These are phyloP conservation scores for Jordanella pulchra DNA, from an alignment of 2,797 vertebrate species.

Conservation along the genomic window DNA sequence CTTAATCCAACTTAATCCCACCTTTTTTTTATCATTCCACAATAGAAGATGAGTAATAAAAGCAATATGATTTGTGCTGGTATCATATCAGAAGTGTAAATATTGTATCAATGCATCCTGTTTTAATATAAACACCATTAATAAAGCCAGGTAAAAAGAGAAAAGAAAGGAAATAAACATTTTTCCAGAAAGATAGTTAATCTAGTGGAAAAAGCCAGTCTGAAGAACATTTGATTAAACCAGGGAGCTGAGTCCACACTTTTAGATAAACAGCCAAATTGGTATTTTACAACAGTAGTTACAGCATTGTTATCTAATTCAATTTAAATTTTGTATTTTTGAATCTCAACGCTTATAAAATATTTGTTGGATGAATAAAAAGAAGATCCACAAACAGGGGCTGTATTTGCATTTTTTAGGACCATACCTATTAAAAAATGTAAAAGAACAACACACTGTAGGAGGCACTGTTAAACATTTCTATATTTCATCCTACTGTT, in stretches of 20 bases:
- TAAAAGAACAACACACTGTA: too few species aligned
- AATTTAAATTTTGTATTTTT: too few species aligned
- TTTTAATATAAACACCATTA: constrained; percentile 59
- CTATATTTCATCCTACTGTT: neutral
- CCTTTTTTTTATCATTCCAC: too few species aligned
- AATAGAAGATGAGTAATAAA: too few species aligned
- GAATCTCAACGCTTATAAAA: too few species aligned
- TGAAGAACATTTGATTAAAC: neutral
- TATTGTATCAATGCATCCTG: constrained; percentile 12
- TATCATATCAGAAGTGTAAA: too few species aligned
- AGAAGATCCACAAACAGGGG: neutral
- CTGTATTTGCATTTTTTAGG: neutral
- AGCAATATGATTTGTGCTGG: too few species aligned
- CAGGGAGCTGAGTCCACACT: neutral
- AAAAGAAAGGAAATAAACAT: constrained; percentile 17
- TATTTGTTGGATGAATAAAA: neutral
- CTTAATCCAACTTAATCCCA: too few species aligned
- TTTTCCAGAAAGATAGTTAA: constrained; percentile 13
- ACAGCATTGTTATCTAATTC: too few species aligned
- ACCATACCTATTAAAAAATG: too few species aligned
- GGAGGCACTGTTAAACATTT: neutral
- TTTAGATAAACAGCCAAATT: neutral
- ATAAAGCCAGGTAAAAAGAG: constrained; percentile 54
- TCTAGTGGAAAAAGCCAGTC: neutral
- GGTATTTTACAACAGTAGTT: too few species aligned